These are phyloP conservation scores for Tribolium freemani DNA, from an alignment of 2,888 invertebrate species.

Conservation along the genomic window DNA sequence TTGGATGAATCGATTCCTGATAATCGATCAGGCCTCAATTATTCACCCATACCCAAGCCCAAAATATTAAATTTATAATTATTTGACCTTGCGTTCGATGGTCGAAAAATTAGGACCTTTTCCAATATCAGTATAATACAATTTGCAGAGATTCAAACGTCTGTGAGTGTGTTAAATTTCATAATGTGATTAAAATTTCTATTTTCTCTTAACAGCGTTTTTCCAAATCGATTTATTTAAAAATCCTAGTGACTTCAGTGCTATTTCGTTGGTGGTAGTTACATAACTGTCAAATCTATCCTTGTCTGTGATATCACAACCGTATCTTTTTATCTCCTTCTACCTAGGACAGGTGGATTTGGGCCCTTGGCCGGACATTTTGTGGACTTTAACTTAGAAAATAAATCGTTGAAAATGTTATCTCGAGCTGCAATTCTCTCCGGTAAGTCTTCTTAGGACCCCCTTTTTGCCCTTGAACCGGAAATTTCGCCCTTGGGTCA, in stretches of 20 bases:
- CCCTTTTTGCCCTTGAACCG: background rate
- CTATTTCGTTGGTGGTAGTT: constrained; percentile 4
- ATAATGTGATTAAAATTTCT: too few relatives aligned
- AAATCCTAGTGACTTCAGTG: too few relatives aligned
- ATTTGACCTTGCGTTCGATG: too few relatives aligned
- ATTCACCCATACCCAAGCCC: too few relatives aligned
- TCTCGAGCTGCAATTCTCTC: constrained; percentile 78
- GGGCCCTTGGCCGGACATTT: constrained; percentile 25
- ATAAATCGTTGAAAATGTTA: constrained; percentile 71
- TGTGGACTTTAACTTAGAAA: constrained; percentile 1
- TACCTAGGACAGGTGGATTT: constrained; percentile 3
- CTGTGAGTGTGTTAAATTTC: too few relatives aligned
- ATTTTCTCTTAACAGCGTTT: too few relatives aligned
- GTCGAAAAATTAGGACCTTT: too few relatives aligned
- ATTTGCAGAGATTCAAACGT: too few relatives aligned
- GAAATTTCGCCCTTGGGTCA: constrained; percentile 1
- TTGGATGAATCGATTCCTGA: background rate
- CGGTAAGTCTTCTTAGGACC: constrained; percentile 69
- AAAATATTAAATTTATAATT: too few relatives aligned
- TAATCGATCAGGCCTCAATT: too few relatives aligned
- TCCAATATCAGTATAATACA: too few relatives aligned
- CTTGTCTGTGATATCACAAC: background rate
- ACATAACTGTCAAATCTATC: constrained; percentile 2
- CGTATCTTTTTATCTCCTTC: background rate
- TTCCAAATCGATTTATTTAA: too few relatives aligned